Evolutionary conservation across 2,797 vertebrate species (phyloP).

Genomic region (Phalloptychus januarius): DNA sequence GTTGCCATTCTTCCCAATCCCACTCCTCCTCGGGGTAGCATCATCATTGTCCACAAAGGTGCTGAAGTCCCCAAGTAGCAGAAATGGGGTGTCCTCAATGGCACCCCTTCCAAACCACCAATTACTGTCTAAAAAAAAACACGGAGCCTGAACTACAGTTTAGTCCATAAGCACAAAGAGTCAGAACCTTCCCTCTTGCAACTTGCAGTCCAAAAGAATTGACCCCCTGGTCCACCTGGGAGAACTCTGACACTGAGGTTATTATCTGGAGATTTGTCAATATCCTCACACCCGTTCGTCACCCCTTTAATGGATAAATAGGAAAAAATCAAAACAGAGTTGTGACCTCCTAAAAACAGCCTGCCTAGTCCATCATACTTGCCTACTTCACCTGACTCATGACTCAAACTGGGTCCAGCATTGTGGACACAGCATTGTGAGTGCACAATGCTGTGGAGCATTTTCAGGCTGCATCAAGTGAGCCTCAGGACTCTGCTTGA

Average conservation of each 20-base stretch:
- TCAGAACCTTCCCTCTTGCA: background rate
- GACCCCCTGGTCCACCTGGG: background rate
- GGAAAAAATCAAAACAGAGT: background rate
- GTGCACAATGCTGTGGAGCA: no score
- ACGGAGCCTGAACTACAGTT: background rate
- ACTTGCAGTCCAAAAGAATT: background rate
- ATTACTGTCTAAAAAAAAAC: background rate
- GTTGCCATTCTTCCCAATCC: no score
- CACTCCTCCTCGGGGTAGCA: no score
- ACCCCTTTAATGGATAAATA: background rate
- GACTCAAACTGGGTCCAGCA: background rate
- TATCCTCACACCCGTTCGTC: background rate
- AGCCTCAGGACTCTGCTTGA: background rate
- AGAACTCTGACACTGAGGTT: background rate
- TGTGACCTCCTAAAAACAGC: background rate
- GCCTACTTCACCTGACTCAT: background rate
- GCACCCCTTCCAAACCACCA: background rate
- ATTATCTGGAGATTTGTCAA: background rate
- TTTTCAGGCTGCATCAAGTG: background rate
- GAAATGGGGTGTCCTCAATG: background rate
- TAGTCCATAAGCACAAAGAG: background rate
- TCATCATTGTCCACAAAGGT: no score
- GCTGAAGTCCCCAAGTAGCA: no score
- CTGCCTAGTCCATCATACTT: background rate
- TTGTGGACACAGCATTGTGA: no score